Evolutionary conservation across 2,113 vertebrate genomes (phyloP), one percentile per base, ranked within the genome.

Genomic region (Psilopsiagon aymara): DNA sequence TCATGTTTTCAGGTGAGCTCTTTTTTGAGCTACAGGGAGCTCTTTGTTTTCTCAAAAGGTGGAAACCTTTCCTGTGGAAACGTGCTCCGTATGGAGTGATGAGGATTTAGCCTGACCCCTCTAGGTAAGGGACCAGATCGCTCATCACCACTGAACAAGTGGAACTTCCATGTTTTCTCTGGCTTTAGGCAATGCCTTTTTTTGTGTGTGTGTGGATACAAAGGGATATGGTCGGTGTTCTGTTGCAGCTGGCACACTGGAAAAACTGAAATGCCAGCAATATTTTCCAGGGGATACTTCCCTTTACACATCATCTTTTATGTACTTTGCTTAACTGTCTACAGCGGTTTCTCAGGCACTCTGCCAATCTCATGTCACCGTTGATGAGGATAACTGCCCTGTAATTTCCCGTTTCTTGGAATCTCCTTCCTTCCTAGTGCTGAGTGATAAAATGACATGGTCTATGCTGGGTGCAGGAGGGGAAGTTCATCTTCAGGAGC

Each of bases 301-400:
- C 53, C 68, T 64, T 68, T 64, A 39, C 29, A 37, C 59, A 7
- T 46, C 90, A 85, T 29, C 31, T 92, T 92, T 55, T 62, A 12
- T 70, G 68, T n/a, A 57, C 84, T 7, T 44, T 67, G 71, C 44
- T 57, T 78, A 81, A 86, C 33, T 59, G 9, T 3, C 68, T 83
- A 10, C 90, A 92, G 93, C 6, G 79, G 74, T 78, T 66, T 37
- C 79, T 90, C 28, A 5, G 92, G 90, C 53, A 0, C 90, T 10
- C 4, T 82, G 88, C 88, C 92, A 81, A 7, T 18, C 49, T 59
- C 0, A 0, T 33, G 83, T 86, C 52, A 11, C 91, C 17, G 51
- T 57, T 95, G 93, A 92, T 83, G 94, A 88, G 82, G 68, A 82
- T 75, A 92, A 95, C 88, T 88, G 90, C 85, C 51, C 69, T 78